Percentiles rank a stretch among this genome's conserved stretches.
phyloP scores from a whole-genome alignment of 2,888 invertebrate genomes.

The Diabrotica balteata region DNA sequence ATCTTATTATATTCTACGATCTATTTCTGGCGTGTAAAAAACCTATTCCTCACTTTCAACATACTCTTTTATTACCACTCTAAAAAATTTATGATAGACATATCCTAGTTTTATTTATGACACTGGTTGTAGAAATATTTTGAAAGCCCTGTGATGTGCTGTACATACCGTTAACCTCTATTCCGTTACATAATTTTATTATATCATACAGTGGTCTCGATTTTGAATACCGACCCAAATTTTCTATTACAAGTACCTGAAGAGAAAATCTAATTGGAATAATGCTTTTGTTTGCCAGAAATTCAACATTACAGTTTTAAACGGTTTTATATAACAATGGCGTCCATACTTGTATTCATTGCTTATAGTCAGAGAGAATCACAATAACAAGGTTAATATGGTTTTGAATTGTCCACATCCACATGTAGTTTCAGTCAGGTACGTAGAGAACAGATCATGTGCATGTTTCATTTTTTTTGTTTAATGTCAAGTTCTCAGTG shows the following conservation, averaged over 20 bases:
- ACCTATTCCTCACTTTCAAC: too few species aligned
- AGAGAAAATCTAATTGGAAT: not conserved
- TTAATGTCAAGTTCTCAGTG: slow-evolving; percentile 18
- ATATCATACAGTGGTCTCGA: not conserved
- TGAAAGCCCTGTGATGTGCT: too few species aligned
- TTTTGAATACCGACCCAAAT: slow-evolving; percentile 3
- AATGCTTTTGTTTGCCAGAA: not conserved
- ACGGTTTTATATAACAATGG: not conserved
- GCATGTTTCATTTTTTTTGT: not conserved
- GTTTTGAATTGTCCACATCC: slow-evolving; percentile 18
- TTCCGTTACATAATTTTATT: too few species aligned
- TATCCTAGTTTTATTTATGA: too few species aligned
- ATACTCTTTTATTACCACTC: too few species aligned
- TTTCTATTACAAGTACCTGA: not conserved
- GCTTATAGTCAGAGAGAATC: not conserved
- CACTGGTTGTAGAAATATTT: too few species aligned
- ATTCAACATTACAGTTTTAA: not conserved
- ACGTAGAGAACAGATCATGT: slow-evolving; percentile 9
- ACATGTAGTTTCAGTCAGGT: slow-evolving; percentile 9
- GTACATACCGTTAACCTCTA: too few species aligned
- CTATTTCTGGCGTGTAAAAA: too few species aligned
- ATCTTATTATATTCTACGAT: too few species aligned
- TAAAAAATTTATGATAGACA: too few species aligned
- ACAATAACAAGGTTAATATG: slow-evolving; percentile 3
- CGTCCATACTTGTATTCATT: too few species aligned